These are phyloP conservation scores for Orthonychiurus folsomi DNA, from an alignment of 2,888 invertebrate genomes.

Conservation along the genomic window DNA sequence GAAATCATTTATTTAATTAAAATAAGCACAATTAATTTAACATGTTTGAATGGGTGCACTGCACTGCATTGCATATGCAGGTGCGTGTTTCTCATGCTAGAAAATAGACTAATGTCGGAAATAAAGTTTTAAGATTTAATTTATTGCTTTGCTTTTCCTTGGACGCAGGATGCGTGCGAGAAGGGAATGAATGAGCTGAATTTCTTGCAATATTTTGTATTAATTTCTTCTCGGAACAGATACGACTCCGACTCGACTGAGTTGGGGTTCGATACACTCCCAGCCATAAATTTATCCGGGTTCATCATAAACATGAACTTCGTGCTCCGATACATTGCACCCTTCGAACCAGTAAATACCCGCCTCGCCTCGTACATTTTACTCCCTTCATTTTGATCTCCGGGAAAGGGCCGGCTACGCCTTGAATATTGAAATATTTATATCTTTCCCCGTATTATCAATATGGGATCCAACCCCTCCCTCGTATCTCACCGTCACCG, in stretches of 20 bases:
- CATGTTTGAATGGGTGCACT: not conserved
- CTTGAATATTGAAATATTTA: not conserved
- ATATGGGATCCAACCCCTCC: too few relatives aligned
- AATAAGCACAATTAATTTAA: not conserved
- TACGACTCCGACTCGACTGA: not conserved
- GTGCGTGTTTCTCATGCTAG: too few relatives aligned
- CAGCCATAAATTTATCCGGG: not conserved
- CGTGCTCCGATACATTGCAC: not conserved
- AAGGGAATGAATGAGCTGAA: not conserved
- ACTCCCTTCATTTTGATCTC: not conserved
- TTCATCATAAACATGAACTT: not conserved
- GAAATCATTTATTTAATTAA: too few relatives aligned
- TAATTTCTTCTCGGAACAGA: not conserved
- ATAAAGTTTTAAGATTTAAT: not conserved
- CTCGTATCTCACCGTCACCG: too few relatives aligned
- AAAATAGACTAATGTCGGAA: too few relatives aligned
- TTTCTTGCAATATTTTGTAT: constrained; percentile 13
- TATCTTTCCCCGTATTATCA: not conserved
- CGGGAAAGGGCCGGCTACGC: not conserved
- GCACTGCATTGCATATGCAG: not conserved
- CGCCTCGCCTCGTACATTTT: not conserved
- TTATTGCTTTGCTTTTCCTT: not conserved
- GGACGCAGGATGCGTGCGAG: not conserved
- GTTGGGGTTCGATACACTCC: not conserved
- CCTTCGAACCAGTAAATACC: too few relatives aligned